Base-by-base conservation (phyloP, 2,888 invertebrate species). In the Lumbricus terrestris region DNA sequence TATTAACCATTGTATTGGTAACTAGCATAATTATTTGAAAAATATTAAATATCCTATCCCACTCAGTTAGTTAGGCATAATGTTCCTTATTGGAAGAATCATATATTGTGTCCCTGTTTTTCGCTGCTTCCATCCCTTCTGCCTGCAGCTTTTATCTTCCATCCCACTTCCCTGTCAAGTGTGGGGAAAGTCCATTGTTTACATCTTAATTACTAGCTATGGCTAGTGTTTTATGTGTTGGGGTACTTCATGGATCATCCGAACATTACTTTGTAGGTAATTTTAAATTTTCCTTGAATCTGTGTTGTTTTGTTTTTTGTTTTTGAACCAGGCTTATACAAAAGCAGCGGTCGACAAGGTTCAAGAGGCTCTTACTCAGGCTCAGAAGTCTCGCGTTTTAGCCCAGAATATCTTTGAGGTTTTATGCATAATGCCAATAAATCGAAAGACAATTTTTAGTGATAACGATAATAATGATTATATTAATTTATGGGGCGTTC, bases 341-440 rank as follows among this genome's bases (percentile, higher is more conserved):
- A 97, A 98, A 96, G 98, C 98, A 95, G 98, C 99, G 93, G 97
- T 99, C 94, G 97, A 98, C 93, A 98, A 98, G 96, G 99, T 99
- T 95, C 99, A 99, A 96, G 98, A 98, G 96, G 97, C 98, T 96
- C 96, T 99, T 97, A 96, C 98, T 97, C 95, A 98, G 98, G 96
- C 98, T 88, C 94, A 94, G 93, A 94, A 94, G 93, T 93, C 93
- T 90, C 93, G 93, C 91, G 92, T 92, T 90, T 92, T 99, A 94
- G 98, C 99, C 93, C 97, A 98, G 94, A 97, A 98, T 96, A 96
- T 99, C 95, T 99, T 99, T 96, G 98, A 98, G 97, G 98, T 98
- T 90, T 88, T 29, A 88, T 23, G 8, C 88, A n/a, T 88, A 23
- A 8, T 11, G 69, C 11, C 69, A 69, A n/a, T 69, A 69, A 69